A percentile compares a stretch with the other conserved stretches of the same genome.
These are phyloP conservation scores for Matsumyia berberina DNA, from an alignment of 2,888 invertebrate species.

Conservation along the genomic window DNA sequence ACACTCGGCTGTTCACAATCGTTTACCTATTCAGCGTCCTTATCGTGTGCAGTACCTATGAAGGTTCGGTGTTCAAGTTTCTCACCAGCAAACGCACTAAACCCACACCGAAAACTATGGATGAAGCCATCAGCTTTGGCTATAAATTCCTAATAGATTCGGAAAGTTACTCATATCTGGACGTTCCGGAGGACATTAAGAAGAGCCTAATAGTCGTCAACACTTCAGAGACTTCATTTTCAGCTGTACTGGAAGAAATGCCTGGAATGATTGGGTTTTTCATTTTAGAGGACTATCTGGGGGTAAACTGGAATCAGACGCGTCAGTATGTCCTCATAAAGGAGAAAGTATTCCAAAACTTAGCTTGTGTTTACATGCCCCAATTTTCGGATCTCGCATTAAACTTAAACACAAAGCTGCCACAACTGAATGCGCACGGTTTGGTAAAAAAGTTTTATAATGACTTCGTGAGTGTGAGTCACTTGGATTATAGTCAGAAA, in stretches of 20 bases:
- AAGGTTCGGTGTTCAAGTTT: slow-evolving; percentile 78
- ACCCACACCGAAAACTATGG: slow-evolving; percentile 75
- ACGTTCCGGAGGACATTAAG: slow-evolving; percentile 48
- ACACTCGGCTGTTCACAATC: too few species aligned
- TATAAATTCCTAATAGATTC: slow-evolving; percentile 78
- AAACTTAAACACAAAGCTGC: too few species aligned
- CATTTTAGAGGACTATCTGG: not conserved
- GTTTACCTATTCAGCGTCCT: slow-evolving; percentile 31
- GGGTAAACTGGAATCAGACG: too few species aligned
- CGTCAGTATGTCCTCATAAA: too few species aligned
- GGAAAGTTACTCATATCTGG: slow-evolving; percentile 75
- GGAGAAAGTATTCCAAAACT: too few species aligned
- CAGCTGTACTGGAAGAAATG: too few species aligned
- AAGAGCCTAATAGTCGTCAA: not conserved
- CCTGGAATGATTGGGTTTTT: not conserved
- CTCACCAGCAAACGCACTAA: slow-evolving; percentile 78
- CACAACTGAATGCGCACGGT: not conserved
- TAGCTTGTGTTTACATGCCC: too few species aligned
- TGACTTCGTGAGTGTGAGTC: not conserved
- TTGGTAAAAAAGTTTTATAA: not conserved
- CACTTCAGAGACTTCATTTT: not conserved
- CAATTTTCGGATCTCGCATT: too few species aligned
- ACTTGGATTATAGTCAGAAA: not conserved
- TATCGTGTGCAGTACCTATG: slow-evolving; percentile 78
- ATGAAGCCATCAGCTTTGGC: slow-evolving; percentile 55